phyloP scores from a whole-genome alignment of 2,113 vertebrate genomes.

The Diglossa brunneiventris region DNA sequence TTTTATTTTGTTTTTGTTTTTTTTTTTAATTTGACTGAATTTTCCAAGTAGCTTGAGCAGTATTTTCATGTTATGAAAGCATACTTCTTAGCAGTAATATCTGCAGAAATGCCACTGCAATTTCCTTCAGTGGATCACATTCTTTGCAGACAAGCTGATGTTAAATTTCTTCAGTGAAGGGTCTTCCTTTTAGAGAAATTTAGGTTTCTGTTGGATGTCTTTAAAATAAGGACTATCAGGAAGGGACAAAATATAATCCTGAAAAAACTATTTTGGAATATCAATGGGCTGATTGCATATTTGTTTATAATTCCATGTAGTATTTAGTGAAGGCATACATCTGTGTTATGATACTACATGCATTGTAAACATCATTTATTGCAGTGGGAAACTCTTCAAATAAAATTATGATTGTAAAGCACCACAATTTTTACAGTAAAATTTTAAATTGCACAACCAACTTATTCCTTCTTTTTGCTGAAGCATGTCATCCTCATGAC shows the following conservation, averaged over 20 bases:
- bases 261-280: not conserved
- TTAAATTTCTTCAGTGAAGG: not conserved
- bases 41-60: not conserved
- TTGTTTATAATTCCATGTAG: not conserved
- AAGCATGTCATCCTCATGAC: not conserved
- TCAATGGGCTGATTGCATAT: not conserved
- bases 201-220: not conserved
- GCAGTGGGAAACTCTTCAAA: not conserved
- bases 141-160: not conserved
- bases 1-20: too few relatives aligned
- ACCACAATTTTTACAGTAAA: not conserved
- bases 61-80: not conserved
- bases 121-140: not conserved
- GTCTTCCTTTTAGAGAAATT: not conserved
- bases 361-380: not conserved
- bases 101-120: not conserved
- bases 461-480: not conserved
- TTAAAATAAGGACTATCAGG: not conserved
- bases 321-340: not conserved
- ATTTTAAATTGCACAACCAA: not conserved
- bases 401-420: not conserved
- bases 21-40: not conserved
- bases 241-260: not conserved
- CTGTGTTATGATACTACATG: not conserved
- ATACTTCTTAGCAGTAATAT: not conserved